Conservation (phyloP, 2,113 vertebrate genomes). For the Spilogale gracilis region DNA sequence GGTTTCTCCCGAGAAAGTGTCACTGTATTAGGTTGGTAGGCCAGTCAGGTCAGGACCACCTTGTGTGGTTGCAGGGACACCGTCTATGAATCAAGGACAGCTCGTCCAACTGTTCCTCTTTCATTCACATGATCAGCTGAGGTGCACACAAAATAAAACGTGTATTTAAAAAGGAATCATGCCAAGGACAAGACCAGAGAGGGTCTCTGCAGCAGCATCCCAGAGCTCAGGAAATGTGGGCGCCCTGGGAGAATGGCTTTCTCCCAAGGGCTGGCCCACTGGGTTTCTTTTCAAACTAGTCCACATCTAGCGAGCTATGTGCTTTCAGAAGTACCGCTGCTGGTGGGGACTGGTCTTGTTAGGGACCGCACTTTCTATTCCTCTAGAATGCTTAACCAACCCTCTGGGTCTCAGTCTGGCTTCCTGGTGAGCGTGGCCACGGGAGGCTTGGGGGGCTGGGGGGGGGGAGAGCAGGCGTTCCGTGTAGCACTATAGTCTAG, state of each 20-base stretch:
- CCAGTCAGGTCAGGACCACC: neutral
- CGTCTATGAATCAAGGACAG: neutral
- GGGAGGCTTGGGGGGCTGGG: no score
- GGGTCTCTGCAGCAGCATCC: neutral
- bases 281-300: neutral
- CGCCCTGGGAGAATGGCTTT: neutral
- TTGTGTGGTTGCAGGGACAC: neutral
- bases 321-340: neutral
- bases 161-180: neutral
- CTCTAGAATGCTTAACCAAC: neutral
- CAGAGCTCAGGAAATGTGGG: neutral
- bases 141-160: conserved; percentile 7
- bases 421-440: neutral
- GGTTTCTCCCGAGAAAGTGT: conserved; percentile 39
- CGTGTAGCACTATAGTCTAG: neutral
- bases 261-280: neutral
- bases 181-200: neutral
- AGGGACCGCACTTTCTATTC: neutral
- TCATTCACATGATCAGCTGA: neutral
- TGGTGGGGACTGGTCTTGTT: neutral
- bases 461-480: no score
- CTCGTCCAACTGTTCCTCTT: neutral
- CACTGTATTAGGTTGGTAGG: neutral
- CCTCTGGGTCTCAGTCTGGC: neutral
- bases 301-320: neutral